A percentile compares a stretch with the other conserved stretches of the same genome.
Evolutionary conservation across 1,140 invertebrate species (phyloP).

Genomic region (Zaprionus capensis): DNA sequence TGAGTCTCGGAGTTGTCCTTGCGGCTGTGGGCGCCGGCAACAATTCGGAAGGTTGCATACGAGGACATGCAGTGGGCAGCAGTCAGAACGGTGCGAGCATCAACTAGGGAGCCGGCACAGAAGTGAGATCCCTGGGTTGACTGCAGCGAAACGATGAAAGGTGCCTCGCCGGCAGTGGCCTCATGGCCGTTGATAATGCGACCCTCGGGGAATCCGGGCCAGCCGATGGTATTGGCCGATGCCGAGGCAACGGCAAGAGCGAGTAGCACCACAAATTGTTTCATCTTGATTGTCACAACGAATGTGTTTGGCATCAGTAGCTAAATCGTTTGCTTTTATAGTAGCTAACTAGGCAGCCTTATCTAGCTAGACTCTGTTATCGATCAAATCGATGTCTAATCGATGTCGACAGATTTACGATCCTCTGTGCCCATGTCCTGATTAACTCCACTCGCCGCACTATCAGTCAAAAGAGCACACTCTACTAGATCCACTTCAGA

Average conservation of each 20-base stretch:
- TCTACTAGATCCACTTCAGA: conserved; percentile 37
- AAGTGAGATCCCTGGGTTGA: conserved; percentile 38
- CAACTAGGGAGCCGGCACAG: conserved; percentile 63
- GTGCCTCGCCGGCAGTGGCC: conserved; percentile 65
- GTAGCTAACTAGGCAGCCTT: background rate
- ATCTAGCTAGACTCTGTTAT: conserved; percentile 33
- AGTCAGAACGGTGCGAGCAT: conserved; percentile 40
- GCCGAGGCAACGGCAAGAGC: conserved; percentile 60
- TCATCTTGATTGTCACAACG: conserved; percentile 53
- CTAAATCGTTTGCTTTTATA: conserved; percentile 50
- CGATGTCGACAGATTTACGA: conserved; percentile 51
- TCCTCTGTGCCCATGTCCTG: conserved; percentile 47
- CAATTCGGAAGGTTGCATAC: conserved; percentile 18
- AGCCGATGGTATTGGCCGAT: conserved; percentile 37
- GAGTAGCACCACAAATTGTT: conserved; percentile 63
- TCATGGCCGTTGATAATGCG: conserved; percentile 82
- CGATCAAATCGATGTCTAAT: conserved; percentile 41
- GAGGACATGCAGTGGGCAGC: conserved; percentile 70
- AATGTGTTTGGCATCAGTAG: conserved; percentile 32
- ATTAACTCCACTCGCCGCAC: conserved; percentile 16
- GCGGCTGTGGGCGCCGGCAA: conserved; percentile 79
- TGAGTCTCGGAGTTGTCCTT: conserved; percentile 64
- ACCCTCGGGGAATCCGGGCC: conserved; percentile 67
- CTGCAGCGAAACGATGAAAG: conserved; percentile 77
- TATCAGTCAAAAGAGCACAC: conserved; percentile 4